These are phyloP conservation scores for Globia sparganii DNA, from an alignment of 2,888 invertebrate species.

Conservation along the genomic window DNA sequence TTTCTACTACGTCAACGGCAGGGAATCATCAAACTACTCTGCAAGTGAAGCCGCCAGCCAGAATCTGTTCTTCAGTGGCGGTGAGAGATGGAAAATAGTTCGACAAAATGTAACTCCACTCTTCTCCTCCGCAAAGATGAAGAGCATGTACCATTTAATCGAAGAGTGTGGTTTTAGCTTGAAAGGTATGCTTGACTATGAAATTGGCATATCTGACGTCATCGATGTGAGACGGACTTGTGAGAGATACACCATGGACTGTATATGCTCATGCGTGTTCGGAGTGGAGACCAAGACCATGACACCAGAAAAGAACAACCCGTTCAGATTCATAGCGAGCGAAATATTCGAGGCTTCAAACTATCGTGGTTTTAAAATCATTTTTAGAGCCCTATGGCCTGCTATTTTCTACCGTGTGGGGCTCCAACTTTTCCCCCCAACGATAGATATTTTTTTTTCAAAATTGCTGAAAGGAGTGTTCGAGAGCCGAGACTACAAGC, in stretches of 20 bases:
- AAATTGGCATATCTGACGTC: slow-evolving; percentile 32
- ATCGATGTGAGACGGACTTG: slow-evolving; percentile 65
- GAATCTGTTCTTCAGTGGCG: slow-evolving; percentile 74
- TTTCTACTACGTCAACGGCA: slow-evolving; percentile 76
- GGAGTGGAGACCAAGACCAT: slow-evolving; percentile 62
- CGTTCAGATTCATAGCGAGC: slow-evolving; percentile 68
- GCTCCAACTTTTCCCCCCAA: slow-evolving; percentile 64
- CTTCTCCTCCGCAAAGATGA: slow-evolving; percentile 79
- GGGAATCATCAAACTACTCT: slow-evolving; percentile 72
- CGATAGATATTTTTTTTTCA: slow-evolving; percentile 69
- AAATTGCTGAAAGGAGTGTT: slow-evolving; percentile 69
- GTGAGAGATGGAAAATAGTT: slow-evolving; percentile 78
- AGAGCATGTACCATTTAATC: slow-evolving; percentile 78
- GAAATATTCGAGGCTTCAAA: slow-evolving; percentile 67
- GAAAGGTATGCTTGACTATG: slow-evolving; percentile 69
- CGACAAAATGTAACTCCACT: slow-evolving; percentile 78
- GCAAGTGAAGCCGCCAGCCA: slow-evolving; percentile 68
- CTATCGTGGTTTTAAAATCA: slow-evolving; percentile 63
- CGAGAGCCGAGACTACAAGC: slow-evolving; percentile 61
- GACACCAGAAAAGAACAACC: slow-evolving; percentile 58
- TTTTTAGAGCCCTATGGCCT: slow-evolving; percentile 73
- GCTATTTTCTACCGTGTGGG: slow-evolving; percentile 73
- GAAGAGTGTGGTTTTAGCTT: slow-evolving; percentile 67
- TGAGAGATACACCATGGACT: slow-evolving; percentile 75
- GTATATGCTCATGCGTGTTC: slow-evolving; percentile 69